Evolutionary conservation across 2,797 vertebrate genomes (phyloP).

Genomic region (Nothura maculosa): DNA sequence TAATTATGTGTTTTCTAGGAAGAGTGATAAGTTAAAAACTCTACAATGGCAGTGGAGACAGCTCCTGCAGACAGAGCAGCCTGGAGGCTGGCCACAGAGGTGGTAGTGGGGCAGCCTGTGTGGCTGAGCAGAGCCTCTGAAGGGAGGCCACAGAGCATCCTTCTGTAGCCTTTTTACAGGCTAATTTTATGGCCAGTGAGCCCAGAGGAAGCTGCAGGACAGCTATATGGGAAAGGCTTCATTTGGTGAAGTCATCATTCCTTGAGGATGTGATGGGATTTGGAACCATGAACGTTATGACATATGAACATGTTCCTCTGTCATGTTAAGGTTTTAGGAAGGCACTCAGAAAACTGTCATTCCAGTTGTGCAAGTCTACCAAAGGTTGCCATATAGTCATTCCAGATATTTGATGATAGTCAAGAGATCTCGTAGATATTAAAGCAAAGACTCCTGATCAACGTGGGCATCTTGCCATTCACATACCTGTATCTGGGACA

Average conservation of each 20-base stretch:
- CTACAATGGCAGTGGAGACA: background rate
- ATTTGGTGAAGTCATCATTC: background rate
- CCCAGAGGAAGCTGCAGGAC: background rate
- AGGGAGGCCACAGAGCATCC: background rate
- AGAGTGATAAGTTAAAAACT: background rate
- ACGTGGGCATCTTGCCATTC: background rate
- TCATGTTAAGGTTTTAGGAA: background rate
- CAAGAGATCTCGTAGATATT: background rate
- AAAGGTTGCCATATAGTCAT: background rate
- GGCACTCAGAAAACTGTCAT: background rate
- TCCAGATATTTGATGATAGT: background rate
- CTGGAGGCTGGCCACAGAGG: background rate
- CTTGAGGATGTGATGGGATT: background rate
- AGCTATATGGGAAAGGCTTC: background rate
- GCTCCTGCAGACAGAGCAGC: background rate
- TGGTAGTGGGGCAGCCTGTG: background rate
- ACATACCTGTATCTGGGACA: background rate
- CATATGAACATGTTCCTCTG: background rate
- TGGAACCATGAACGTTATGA: background rate
- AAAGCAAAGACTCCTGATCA: no score
- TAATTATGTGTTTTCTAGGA: background rate
- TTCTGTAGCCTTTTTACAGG: background rate
- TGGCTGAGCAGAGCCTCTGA: background rate
- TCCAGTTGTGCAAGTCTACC: background rate
- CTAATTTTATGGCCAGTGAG: no score